These are phyloP conservation scores for Euleptes europaea DNA, from an alignment of 2,113 vertebrate genomes.

Conservation along the genomic window DNA sequence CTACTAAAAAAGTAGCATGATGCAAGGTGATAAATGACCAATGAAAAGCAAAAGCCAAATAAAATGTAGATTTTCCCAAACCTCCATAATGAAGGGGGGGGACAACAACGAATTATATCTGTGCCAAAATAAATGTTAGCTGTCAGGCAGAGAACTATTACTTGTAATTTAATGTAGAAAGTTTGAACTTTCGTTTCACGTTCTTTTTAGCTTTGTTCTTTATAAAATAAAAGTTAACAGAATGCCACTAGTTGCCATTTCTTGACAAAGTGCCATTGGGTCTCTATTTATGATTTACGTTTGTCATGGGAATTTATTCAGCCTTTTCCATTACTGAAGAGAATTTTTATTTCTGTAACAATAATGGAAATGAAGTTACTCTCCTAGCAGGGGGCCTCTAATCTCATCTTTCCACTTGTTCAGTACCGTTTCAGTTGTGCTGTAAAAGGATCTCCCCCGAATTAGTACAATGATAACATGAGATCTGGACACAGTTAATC, in stretches of 20 bases:
- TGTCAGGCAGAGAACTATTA: background rate
- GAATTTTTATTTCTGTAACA: background rate
- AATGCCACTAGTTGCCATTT: background rate
- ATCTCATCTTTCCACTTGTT: background rate
- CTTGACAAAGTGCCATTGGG: background rate
- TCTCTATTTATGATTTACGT: background rate
- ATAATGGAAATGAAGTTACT: background rate
- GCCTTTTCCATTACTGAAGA: background rate
- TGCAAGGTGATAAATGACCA: background rate
- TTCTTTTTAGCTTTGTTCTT: background rate
- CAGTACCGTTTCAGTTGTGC: background rate
- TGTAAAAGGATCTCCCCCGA: background rate
- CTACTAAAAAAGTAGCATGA: too few species aligned
- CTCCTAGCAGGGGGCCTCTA: background rate
- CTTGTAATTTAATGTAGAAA: background rate
- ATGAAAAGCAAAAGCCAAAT: background rate
- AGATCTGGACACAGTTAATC: too few species aligned
- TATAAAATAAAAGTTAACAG: background rate
- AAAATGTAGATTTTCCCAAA: slow-evolving; percentile 9
- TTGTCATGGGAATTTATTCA: background rate
- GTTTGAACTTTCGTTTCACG: background rate
- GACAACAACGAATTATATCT: background rate
- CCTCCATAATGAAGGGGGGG: background rate
- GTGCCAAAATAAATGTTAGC: background rate
- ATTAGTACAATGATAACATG: background rate